phyloP scores from a whole-genome alignment of 2,888 invertebrate genomes.

The Octonoba sinensis region DNA sequence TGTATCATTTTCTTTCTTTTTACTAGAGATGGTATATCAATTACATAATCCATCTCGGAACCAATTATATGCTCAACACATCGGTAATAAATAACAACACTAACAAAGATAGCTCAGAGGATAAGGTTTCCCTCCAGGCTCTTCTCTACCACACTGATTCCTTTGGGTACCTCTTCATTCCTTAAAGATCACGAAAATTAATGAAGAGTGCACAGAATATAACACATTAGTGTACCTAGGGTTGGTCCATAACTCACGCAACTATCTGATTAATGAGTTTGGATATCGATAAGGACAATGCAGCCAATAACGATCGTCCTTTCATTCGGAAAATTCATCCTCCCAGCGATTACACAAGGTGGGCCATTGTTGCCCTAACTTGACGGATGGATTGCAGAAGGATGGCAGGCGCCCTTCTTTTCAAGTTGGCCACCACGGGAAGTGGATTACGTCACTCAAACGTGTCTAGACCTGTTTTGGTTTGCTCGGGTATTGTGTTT shows the following conservation, averaged over 20 bases:
- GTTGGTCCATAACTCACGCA: slow-evolving; percentile 34
- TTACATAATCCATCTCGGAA: too few species aligned
- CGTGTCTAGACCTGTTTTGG: slow-evolving; percentile 18
- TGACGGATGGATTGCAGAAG: slow-evolving; percentile 40
- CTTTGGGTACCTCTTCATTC: too few species aligned
- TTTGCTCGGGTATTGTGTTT: too few species aligned
- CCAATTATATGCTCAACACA: too few species aligned
- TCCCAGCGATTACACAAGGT: slow-evolving; percentile 5
- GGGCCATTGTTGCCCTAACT: slow-evolving; percentile 43
- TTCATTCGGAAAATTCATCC: slow-evolving; percentile 51
- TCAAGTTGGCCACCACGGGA: slow-evolving; percentile 22
- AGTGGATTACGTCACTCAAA: slow-evolving; percentile 25
- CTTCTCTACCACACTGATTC: too few species aligned
- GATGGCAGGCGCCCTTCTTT: slow-evolving; percentile 29
- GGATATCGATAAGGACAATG: slow-evolving; percentile 53
- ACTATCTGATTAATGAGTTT: slow-evolving; percentile 30
- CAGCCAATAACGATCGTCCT: slow-evolving; percentile 45
- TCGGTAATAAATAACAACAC: too few species aligned
- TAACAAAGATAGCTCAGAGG: too few species aligned
- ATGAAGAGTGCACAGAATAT: slow-evolving; percentile 35
- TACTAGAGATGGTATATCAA: too few species aligned
- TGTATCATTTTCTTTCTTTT: too few species aligned
- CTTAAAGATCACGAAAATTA: slow-evolving; percentile 4
- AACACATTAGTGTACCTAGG: slow-evolving; percentile 36
- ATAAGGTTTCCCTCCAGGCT: too few species aligned